Evolutionary conservation across 2,888 invertebrate species (phyloP).

Genomic region (Euphydryas editha): DNA sequence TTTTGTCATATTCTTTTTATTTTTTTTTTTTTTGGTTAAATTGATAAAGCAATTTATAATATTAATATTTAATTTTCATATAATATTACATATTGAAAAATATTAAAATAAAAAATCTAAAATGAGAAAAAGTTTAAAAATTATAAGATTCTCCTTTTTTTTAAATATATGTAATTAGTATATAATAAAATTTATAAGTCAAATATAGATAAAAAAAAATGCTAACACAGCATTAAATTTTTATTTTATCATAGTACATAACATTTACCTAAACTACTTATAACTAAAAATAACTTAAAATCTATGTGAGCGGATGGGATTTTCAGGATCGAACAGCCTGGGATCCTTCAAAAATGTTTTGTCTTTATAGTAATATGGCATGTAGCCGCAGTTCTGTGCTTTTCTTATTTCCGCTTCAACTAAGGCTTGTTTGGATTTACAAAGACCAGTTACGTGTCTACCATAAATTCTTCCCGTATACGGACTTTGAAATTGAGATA

Average conservation of each 20-base stretch:
- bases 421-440: conserved; percentile 89
- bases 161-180: too few relatives aligned
- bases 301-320: conserved; percentile 91
- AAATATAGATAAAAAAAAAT: background rate
- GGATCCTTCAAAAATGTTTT: conserved; percentile 93
- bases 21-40: too few relatives aligned
- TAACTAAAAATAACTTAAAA: conserved; percentile 74
- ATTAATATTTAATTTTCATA: too few relatives aligned
- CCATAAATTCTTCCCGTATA: conserved; percentile 97
- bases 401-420: conserved; percentile 89
- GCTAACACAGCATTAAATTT: background rate
- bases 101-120: too few relatives aligned
- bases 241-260: background rate
- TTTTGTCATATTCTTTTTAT: too few relatives aligned
- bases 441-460: conserved; percentile 96
- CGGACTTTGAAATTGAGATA: conserved; percentile 98
- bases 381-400: conserved; percentile 90
- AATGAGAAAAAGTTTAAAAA: too few relatives aligned
- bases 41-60: too few relatives aligned
- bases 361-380: conserved; percentile 93
- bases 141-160: too few relatives aligned
- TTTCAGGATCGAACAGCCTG: conserved; percentile 94
- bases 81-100: too few relatives aligned
- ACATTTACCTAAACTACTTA: conserved; percentile 22
- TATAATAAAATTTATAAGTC: too few relatives aligned